A percentile compares a stretch with the other conserved stretches of the same genome.
Conservation (phyloP, 2,888 invertebrate species). For the Nomada fucata region DNA sequence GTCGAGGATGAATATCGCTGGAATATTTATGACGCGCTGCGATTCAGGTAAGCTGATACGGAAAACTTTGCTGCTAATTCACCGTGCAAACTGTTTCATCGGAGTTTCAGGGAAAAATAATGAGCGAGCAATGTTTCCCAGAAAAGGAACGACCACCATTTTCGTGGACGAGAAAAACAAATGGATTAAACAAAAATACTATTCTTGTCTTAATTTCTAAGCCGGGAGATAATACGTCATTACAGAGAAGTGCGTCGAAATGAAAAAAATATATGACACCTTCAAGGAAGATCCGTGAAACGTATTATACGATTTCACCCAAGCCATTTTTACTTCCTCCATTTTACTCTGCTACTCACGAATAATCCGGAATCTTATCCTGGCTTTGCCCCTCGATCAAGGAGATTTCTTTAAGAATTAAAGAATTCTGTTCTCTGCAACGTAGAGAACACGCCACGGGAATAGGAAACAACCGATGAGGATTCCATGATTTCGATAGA, state of each 20-base stretch:
- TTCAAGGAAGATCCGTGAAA: background rate
- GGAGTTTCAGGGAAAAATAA: background rate
- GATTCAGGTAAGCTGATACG: constrained; percentile 25
- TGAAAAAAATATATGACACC: background rate
- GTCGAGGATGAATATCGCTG: constrained; percentile 39
- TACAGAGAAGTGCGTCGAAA: background rate
- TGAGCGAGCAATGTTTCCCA: too few relatives aligned
- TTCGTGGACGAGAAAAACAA: background rate
- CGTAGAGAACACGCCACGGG: constrained; percentile 8
- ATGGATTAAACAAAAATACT: too few relatives aligned
- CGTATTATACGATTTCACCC: constrained; percentile 8
- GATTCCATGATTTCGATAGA: constrained; percentile 7
- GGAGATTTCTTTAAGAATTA: constrained; percentile 25
- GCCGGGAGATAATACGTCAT: background rate
- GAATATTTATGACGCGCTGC: constrained; percentile 30
- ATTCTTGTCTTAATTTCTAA: too few relatives aligned
- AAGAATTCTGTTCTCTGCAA: too few relatives aligned
- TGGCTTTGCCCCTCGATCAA: constrained; percentile 29
- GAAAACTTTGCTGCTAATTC: constrained; percentile 29
- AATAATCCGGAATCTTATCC: constrained; percentile 36
- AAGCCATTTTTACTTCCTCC: background rate
- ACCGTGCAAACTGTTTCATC: background rate
- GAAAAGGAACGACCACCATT: background rate
- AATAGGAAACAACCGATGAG: constrained; percentile 44
- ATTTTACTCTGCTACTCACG: constrained; percentile 13